A percentile compares a stretch with the other conserved stretches of the same genome.
phyloP scores from a whole-genome alignment of 2,888 invertebrate species.

The Prenolepis imparis region DNA sequence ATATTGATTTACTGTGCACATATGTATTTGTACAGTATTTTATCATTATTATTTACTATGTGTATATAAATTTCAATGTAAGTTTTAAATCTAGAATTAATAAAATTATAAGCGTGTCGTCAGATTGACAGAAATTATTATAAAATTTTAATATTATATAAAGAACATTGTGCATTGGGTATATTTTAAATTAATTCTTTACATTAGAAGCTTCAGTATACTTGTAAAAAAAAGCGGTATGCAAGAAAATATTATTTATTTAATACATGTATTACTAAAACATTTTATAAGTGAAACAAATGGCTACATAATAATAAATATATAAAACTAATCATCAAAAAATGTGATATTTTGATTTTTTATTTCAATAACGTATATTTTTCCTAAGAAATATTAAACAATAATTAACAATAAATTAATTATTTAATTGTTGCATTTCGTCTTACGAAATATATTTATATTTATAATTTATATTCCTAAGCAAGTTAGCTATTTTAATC shows the following conservation, averaged over 20 bases:
- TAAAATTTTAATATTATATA: conserved; percentile 1
- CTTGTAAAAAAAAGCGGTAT: background rate
- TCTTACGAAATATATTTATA: background rate
- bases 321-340: background rate
- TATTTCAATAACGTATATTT: background rate
- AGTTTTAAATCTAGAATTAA: background rate
- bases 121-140: background rate
- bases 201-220: background rate
- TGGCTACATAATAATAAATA: background rate
- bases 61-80: background rate
- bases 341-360: background rate
- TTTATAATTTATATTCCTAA: background rate
- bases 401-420: background rate
- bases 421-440: background rate
- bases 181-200: background rate
- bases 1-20: background rate
- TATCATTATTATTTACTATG: background rate
- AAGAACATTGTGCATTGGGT: background rate
- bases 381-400: background rate
- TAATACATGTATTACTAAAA: background rate
- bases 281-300: background rate
- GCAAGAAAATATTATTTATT: background rate
- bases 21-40: background rate
- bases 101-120: background rate
- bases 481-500: background rate